Percentiles rank a stretch among this genome's conserved stretches.
Evolutionary conservation across 1,140 invertebrate genomes (phyloP).

Genomic region (Chironomus tepperi): DNA sequence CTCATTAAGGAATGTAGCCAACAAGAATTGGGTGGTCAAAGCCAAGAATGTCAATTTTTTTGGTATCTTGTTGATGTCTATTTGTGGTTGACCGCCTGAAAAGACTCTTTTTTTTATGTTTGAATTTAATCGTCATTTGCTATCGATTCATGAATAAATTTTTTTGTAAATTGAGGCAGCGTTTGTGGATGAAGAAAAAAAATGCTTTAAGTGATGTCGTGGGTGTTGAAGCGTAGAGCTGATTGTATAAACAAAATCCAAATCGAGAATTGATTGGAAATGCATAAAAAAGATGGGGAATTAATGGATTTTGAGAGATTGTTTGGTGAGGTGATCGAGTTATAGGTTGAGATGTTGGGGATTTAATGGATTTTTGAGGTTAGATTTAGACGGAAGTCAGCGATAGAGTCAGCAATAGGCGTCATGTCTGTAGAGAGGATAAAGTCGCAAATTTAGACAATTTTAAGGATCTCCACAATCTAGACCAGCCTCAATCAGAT

Average conservation of each 20-base stretch:
- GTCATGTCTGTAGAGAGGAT: too few relatives aligned
- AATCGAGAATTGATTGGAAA: neutral
- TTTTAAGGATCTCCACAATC: too few relatives aligned
- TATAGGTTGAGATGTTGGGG: too few relatives aligned
- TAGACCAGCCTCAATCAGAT: too few relatives aligned
- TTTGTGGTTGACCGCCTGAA: neutral
- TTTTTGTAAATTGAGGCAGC: neutral
- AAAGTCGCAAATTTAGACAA: too few relatives aligned
- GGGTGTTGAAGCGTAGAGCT: slow-evolving; percentile 8
- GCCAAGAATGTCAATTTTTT: neutral
- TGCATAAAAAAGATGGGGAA: neutral
- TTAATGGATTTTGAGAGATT: neutral
- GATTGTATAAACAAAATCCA: slow-evolving; percentile 15
- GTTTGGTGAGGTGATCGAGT: too few relatives aligned
- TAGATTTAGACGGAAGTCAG: too few relatives aligned
- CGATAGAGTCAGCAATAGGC: too few relatives aligned
- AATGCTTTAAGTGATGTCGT: slow-evolving; percentile 18
- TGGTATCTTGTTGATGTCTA: slow-evolving; percentile 3
- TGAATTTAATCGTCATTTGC: neutral
- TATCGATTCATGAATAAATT: neutral
- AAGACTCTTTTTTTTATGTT: neutral
- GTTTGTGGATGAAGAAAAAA: neutral
- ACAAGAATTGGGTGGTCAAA: neutral
- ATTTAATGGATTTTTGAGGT: too few relatives aligned
- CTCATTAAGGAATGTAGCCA: too few relatives aligned